Conservation (phyloP, 2,888 invertebrate species). For the Osedax fenrisi region DNA sequence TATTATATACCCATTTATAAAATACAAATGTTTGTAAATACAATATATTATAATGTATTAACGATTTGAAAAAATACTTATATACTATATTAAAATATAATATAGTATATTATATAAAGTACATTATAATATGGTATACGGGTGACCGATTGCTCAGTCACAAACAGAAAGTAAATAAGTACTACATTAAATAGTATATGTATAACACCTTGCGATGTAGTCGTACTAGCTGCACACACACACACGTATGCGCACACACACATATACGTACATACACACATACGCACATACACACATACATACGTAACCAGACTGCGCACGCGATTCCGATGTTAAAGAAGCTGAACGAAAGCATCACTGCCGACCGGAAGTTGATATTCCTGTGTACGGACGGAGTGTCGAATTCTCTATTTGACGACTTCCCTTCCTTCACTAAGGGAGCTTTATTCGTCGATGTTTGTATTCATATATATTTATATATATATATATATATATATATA, state of each 20-base stretch:
- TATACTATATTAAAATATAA: too few species aligned
- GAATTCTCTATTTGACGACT: background rate
- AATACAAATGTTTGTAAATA: too few species aligned
- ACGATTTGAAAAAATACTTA: too few species aligned
- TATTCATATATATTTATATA: background rate
- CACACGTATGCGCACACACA: background rate
- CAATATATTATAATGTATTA: too few species aligned
- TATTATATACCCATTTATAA: too few species aligned
- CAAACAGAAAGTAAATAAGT: too few species aligned
- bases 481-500: too few species aligned
- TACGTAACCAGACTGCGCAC: background rate
- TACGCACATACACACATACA: background rate
- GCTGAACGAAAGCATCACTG: background rate
- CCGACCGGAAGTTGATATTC: background rate
- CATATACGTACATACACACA: background rate
- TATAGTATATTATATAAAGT: too few species aligned
- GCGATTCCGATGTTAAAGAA: background rate
- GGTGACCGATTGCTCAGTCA: too few species aligned
- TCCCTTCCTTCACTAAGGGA: background rate
- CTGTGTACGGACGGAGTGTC: background rate
- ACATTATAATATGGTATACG: too few species aligned
- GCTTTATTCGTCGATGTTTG: background rate
- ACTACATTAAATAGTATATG: background rate
- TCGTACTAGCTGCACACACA: background rate
- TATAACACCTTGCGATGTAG: too few species aligned